Base-by-base conservation (phyloP, 2,888 invertebrate species). In the Amiota mariae region DNA sequence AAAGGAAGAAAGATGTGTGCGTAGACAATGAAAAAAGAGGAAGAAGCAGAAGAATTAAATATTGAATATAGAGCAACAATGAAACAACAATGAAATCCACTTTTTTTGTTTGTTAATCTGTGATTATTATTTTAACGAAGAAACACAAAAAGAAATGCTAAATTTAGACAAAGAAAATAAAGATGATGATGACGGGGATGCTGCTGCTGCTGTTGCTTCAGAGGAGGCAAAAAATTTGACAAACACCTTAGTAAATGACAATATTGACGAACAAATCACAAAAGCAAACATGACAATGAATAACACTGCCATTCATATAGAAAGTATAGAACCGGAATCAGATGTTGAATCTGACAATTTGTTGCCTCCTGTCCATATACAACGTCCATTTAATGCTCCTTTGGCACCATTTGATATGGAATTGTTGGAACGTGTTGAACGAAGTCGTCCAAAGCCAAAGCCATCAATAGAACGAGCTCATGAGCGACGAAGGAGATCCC, bases 321-420 rank as follows among this genome's bases (percentile, higher is more conserved):
- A 71, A 20, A 10, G 70, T 0, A 48, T 47, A 0, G 46, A 49
- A 15, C 57, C 67, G 49, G 48, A 56, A 70, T 13, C 48, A 18
- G 71, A 61, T 49, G 66, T 46, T 4, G 78, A 78, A 18, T 72
- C 76, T 71, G 4, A 72, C 49, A 11, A 20, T 15, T 66, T 79
- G 67, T 59, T 79, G 51, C 64, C 71, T 36, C 4, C 36, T 36
- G 36, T 36, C 36, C 1, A 72, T 12, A 73, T 85, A 72, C 76
- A 82, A 51, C 78, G 74, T 20, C 85, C 86, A 1, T 88, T 78
- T 71, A 78, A 75, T 20, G 85, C 88, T 9, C 82, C 84, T 4
- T 77, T 88, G 47, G 87, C 88, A 1, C 85, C 88, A 13, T 84
- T 73, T 71, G 76, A 81, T 9, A 72, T 79, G 76, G 81, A 87